Percentiles rank a stretch among this genome's conserved stretches.
Conservation (phyloP, 1,140 invertebrate species). For the Trichogramma pretiosum region DNA sequence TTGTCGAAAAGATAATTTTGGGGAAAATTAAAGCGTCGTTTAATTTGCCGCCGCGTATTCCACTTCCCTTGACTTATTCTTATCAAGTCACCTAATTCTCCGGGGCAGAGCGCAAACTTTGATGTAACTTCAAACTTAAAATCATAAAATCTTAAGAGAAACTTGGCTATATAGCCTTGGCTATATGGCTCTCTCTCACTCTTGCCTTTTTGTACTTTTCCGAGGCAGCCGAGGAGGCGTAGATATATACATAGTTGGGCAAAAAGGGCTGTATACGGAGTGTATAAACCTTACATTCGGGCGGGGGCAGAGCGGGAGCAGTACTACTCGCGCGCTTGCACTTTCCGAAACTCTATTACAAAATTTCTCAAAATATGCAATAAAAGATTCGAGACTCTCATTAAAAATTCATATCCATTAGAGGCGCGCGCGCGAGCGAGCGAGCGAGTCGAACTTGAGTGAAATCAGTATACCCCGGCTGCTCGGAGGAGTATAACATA, state of each 20-base stretch:
- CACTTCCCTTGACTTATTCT: too few relatives aligned
- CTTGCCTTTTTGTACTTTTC: background rate
- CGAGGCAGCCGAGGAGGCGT: background rate
- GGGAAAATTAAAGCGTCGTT: too few relatives aligned
- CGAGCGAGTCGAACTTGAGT: background rate
- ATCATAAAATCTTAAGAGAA: background rate
- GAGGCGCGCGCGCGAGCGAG: background rate
- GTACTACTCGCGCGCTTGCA: too few relatives aligned
- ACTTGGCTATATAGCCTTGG: background rate
- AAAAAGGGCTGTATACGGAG: too few relatives aligned
- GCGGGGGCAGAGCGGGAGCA: too few relatives aligned
- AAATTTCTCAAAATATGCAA: constrained; percentile 14
- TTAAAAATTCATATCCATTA: constrained; percentile 14
- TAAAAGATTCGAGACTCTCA: constrained; percentile 5
- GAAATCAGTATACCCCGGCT: too few relatives aligned
- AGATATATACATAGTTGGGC: background rate
- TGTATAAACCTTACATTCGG: too few relatives aligned
- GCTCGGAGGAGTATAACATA: too few relatives aligned
- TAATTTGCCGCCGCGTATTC: too few relatives aligned
- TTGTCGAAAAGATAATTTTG: too few relatives aligned
- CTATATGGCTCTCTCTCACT: background rate
- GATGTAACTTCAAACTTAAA: constrained; percentile 10
- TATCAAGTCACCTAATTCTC: too few relatives aligned
- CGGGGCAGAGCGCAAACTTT: too few relatives aligned
- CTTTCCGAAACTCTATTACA: constrained; percentile 11